Evolutionary conservation across 2,888 invertebrate species (phyloP).

Genomic region (Bellardia pandia): DNA sequence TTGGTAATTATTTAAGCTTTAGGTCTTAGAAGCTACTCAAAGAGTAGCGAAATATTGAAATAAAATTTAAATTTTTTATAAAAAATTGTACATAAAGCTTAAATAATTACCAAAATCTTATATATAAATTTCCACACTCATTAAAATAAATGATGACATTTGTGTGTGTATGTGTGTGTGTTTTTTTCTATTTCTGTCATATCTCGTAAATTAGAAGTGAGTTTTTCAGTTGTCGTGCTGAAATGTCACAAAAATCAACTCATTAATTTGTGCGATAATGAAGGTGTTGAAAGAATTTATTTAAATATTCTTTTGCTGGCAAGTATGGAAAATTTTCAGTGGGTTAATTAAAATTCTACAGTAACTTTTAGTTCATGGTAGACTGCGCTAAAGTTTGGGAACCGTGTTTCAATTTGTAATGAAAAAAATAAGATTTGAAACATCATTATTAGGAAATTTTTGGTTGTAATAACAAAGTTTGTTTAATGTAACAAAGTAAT

Average conservation of each 20-base stretch:
- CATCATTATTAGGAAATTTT: too few relatives aligned
- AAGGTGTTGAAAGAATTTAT: constrained; percentile 18
- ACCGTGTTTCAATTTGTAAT: too few relatives aligned
- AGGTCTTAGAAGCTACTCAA: too few relatives aligned
- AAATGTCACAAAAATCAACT: not conserved
- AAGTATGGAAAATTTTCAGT: not conserved
- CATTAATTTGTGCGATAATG: constrained; percentile 22
- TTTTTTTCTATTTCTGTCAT: not conserved
- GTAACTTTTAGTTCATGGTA: too few relatives aligned
- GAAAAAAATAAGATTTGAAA: too few relatives aligned
- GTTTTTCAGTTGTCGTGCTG: not conserved
- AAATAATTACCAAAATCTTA: not conserved
- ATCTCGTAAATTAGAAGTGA: not conserved
- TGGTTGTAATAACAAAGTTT: too few relatives aligned
- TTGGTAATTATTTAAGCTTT: too few relatives aligned
- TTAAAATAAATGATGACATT: not conserved
- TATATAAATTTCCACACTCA: not conserved
- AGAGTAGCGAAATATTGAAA: too few relatives aligned
- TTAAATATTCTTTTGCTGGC: not conserved
- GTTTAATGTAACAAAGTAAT: too few relatives aligned
- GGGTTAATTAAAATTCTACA: not conserved
- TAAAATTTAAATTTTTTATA: too few relatives aligned
- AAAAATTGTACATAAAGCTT: too few relatives aligned
- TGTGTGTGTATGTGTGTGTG: not conserved
- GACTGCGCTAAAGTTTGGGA: too few relatives aligned